These are phyloP conservation scores for Amaurobius ferox DNA, from an alignment of 2,888 invertebrate species.

Conservation along the genomic window DNA sequence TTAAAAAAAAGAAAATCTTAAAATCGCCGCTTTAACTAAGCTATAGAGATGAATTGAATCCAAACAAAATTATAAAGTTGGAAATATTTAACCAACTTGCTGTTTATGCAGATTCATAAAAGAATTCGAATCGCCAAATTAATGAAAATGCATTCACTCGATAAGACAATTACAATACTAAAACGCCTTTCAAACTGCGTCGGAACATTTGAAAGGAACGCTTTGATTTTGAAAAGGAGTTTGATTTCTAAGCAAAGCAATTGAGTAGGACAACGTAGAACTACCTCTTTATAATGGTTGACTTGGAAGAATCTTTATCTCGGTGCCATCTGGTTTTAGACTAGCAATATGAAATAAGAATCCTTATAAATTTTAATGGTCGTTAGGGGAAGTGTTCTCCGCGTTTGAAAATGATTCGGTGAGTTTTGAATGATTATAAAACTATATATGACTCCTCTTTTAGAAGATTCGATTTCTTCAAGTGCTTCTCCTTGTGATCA, in stretches of 20 bases:
- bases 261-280: not conserved
- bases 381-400: not conserved
- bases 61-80: no score
- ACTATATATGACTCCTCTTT: not conserved
- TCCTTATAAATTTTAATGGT: not conserved
- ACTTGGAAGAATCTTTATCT: not conserved
- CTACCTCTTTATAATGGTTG: not conserved
- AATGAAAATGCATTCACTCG: conserved; percentile 1
- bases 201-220: not conserved
- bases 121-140: not conserved
- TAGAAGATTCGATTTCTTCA: not conserved
- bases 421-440: not conserved
- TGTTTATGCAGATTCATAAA: not conserved
- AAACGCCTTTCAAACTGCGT: conserved; percentile 11
- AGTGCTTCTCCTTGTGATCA: not conserved
- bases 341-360: not conserved
- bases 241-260: not conserved
- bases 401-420: not conserved
- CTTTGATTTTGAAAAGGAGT: no score
- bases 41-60: no score
- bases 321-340: not conserved
- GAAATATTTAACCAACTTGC: not conserved
- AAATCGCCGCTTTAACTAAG: no score
- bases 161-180: not conserved
- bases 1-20: no score